These are phyloP conservation scores for Cercocebus atys DNA, from an alignment of 2,113 vertebrate species.

Conservation along the genomic window DNA sequence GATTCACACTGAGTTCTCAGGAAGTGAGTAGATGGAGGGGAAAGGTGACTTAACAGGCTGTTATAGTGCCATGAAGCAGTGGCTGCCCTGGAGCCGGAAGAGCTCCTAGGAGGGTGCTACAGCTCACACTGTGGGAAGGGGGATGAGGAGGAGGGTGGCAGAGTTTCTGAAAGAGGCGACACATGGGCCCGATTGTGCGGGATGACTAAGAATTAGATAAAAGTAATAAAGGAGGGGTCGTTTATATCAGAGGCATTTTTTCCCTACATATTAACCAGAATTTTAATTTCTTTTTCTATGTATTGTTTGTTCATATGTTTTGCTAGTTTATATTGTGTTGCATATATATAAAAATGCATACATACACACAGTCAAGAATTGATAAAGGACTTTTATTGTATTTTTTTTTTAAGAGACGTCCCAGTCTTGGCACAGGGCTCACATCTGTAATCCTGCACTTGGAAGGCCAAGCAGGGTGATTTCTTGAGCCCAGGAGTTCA, in stretches of 20 bases:
- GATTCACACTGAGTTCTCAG: neutral
- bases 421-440: no score
- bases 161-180: neutral
- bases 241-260: neutral
- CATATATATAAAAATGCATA: neutral
- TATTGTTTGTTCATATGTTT: neutral
- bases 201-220: neutral
- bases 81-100: no score
- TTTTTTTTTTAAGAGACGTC: neutral
- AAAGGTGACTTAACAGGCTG: fast-evolving
- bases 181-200: fast-evolving
- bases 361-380: neutral
- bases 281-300: neutral
- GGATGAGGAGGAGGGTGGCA: no score
- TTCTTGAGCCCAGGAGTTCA: no score
- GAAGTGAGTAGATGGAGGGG: neutral
- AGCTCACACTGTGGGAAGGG: no score
- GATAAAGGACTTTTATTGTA: no score
- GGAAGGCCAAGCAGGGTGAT: no score
- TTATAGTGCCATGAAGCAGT: fast-evolving
- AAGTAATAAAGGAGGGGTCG: no score
- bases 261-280: neutral
- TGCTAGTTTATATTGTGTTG: neutral
- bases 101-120: neutral
- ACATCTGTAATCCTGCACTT: no score